Base-by-base conservation (phyloP, 2,888 invertebrate species). In the Euplagia quadripunctaria region DNA sequence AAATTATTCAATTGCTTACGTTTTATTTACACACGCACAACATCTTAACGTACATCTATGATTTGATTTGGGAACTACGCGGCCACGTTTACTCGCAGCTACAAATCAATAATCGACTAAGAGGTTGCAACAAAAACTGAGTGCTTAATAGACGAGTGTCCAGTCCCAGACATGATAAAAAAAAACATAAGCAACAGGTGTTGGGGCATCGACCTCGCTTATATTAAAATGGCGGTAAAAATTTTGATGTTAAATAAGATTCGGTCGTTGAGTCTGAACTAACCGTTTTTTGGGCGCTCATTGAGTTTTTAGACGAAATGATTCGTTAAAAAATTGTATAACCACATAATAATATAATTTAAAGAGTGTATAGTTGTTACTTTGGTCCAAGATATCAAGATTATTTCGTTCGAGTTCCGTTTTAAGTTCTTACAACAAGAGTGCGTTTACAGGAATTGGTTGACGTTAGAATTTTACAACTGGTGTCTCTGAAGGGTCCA, bases 21-120 rank as follows among this genome's bases (percentile, higher is more conserved):
- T 66, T 42, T 72, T 70, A 70, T 73, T 73, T 73, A 73, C 66
- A 70, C 69, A 73, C 73, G 73, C 70, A 64, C 64, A 63, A 74
- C n/a, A n/a, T 52, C 42, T 68, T 11, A 31, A 52, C 55, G 73
- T 72, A 64, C 74, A 73, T 74, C 71, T 63, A 61, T 70, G 52
- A 73, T 73, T 64, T 68, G 63, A 76, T 46, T 73, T 55, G 71
- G 71, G 75, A 78, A 79, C 71, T 75, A 75, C 76, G 71, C 16
- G 69, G 65, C 71, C 73, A 78, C 72, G 74, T 77, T 83, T 64
- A 75, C 72, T 74, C 68, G 79, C 79, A 78, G 88, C 86, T 88
- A 91, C 92, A 91, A 91, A 92, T 92, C 91, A 92, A 92, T 91
- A 92, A 91, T 85, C 86, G 87, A 85, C 87, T 87, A 88, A 90